A percentile compares a stretch with the other conserved stretches of the same genome.
These are phyloP conservation scores for Calidris pygmaea DNA, from an alignment of 2,113 vertebrate genomes.

Conservation along the genomic window DNA sequence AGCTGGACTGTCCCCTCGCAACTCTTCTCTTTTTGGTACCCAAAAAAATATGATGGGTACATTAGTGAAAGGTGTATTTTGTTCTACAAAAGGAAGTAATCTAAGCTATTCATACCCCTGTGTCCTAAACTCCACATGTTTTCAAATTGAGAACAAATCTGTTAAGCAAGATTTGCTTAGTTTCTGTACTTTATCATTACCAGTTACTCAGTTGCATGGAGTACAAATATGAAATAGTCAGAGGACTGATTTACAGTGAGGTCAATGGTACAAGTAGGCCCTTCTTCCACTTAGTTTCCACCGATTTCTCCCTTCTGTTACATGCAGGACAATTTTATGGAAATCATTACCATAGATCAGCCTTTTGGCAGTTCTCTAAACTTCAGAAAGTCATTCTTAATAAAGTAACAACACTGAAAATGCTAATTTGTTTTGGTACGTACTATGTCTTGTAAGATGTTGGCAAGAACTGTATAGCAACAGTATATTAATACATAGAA, in stretches of 20 bases:
- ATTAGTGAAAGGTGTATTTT: neutral
- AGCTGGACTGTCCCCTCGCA: neutral
- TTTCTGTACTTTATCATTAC: neutral
- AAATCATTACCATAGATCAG: neutral
- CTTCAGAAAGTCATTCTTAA: neutral
- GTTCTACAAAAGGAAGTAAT: neutral
- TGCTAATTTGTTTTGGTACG: neutral
- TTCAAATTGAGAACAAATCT: neutral
- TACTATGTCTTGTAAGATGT: neutral
- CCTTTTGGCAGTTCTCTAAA: neutral
- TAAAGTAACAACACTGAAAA: neutral
- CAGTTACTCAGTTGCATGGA: neutral
- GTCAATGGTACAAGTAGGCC: neutral
- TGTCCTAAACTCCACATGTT: rapidly evolving
- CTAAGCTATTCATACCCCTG: neutral
- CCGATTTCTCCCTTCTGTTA: neutral
- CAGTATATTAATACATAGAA: neutral
- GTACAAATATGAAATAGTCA: neutral
- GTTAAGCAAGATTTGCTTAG: neutral
- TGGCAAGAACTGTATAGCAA: neutral
- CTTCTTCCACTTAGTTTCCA: neutral
- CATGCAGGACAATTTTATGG: neutral
- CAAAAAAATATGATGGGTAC: neutral
- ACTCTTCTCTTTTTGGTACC: neutral
- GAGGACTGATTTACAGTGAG: neutral